Base-by-base conservation (phyloP, 2,888 invertebrate species). In the Himalopsyche kuldschensis region DNA sequence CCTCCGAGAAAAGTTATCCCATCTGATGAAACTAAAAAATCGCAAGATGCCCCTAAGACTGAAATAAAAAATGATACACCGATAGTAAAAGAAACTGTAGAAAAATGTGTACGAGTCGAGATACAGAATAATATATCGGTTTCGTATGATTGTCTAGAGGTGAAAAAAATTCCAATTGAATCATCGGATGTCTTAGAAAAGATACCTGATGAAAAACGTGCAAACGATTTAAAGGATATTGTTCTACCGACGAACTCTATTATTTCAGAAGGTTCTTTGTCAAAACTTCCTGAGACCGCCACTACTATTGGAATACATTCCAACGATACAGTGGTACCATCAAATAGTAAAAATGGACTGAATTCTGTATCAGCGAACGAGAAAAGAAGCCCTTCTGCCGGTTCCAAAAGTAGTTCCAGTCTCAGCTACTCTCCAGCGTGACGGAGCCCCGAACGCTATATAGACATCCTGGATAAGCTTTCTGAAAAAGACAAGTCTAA, bases 351-450 rank as follows among this genome's bases (percentile, higher is more conserved):
- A 79, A 79, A 27, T 69, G 80, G 41, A 78, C n/a, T 41, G 76
- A 76, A 32, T 27, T 30, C 27, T 27, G 27, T 30, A 69, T 69
- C 69, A 4, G 3, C 69, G 4, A 30, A 80, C 48, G 84, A 86
- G n/a, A 85, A 85, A 35, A 84, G 85, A 27, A 85, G 84, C 30
- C 84, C 84, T 10, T 84, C 84, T 81, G 85, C 84, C 81, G 87
- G 75, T 79, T 85, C 79, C 30, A 88, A 91, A 75, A 92, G 92
- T 87, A 91, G 91, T 0, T 93, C 93, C 15, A 93, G 92, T 86
- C 89, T 95, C 79, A 95, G 95, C 87, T 95, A 95, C 87, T 95
- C 95, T 0, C 95, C 95, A 0, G 93, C 94, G 0, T 91, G 93
- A 2, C 92, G 94, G 20, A 93, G 94, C 89, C 94, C 95, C 0